Percentiles rank a stretch among this genome's conserved stretches.
Evolutionary conservation across 2,113 vertebrate species (phyloP).

Genomic region (Melozone crissalis): DNA sequence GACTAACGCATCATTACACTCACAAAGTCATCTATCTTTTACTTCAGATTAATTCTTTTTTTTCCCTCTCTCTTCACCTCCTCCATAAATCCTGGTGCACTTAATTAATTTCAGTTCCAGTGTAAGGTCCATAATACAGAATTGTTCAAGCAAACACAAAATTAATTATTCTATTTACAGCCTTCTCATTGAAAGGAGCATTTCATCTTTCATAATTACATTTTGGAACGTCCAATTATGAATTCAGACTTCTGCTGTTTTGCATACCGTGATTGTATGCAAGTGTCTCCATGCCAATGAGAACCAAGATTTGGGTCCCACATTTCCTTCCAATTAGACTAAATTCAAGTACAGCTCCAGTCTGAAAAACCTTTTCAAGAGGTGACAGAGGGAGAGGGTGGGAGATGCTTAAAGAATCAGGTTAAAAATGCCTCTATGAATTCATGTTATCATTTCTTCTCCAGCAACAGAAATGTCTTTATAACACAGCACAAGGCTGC

Average conservation of each 20-base stretch:
- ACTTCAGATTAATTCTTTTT: constrained; percentile 97
- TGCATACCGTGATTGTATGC: constrained; percentile 75
- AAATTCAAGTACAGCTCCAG: constrained; percentile 5
- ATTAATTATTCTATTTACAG: constrained; percentile 99
- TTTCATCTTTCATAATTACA: constrained; percentile 99
- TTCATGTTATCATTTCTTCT: background rate
- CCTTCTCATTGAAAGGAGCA: constrained; percentile 98
- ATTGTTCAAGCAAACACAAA: constrained; percentile 99
- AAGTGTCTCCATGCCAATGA: constrained; percentile 70
- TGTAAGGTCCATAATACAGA: constrained; percentile 95
- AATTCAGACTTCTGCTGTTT: constrained; percentile 83
- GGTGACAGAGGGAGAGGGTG: background rate
- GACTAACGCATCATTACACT: constrained; percentile 95
- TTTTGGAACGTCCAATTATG: constrained; percentile 97
- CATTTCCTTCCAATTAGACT: constrained; percentile 51
- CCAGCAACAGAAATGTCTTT: background rate
- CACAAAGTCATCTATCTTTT: constrained; percentile 97
- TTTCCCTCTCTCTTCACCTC: constrained; percentile 90
- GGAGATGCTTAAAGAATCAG: constrained; percentile 8
- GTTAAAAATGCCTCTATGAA: background rate
- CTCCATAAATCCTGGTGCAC: constrained; percentile 99
- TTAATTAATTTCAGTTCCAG: constrained; percentile 99
- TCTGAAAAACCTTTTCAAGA: constrained; percentile 46
- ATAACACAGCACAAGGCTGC: background rate
- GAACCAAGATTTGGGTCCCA: constrained; percentile 51